Evolutionary conservation across 1,140 invertebrate species (phyloP).

Genomic region (Leptinotarsa undecemlineata): DNA sequence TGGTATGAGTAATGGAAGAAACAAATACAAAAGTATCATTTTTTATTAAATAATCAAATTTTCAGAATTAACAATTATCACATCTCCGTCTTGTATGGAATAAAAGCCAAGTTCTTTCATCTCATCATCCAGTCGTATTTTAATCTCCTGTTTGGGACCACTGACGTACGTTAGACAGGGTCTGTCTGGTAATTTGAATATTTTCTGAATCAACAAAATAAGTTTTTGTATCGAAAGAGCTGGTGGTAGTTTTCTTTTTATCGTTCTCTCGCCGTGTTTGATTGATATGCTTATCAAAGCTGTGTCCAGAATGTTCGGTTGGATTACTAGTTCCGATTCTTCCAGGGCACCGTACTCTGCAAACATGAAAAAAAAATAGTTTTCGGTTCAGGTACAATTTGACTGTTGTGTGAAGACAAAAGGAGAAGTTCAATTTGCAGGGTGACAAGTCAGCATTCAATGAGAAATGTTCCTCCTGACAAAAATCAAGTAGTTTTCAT

Average conservation of each 20-base stretch:
- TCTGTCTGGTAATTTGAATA: conserved; percentile 63
- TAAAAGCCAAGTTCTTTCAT: conserved; percentile 81
- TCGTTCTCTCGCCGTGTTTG: conserved; percentile 57
- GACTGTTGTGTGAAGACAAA: too few species aligned
- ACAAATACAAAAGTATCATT: background rate
- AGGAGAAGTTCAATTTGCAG: too few species aligned
- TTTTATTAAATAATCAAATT: background rate
- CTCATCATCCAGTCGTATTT: conserved; percentile 78
- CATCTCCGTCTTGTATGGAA: conserved; percentile 83
- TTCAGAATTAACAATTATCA: conserved; percentile 57
- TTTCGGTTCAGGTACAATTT: too few species aligned
- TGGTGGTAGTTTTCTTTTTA: conserved; percentile 73
- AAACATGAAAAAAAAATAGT: conserved; percentile 43
- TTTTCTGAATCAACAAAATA: conserved; percentile 69
- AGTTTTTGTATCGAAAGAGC: conserved; percentile 85
- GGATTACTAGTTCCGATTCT: conserved; percentile 66
- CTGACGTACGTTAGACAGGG: conserved; percentile 60
- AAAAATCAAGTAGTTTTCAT: too few species aligned
- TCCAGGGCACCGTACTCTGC: conserved; percentile 80
- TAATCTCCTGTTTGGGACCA: conserved; percentile 64
- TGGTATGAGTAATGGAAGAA: background rate
- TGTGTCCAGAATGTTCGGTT: conserved; percentile 70
- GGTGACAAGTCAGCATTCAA: too few species aligned
- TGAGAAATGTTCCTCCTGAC: too few species aligned
- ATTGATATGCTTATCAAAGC: conserved; percentile 70